Evolutionary conservation across 1,140 invertebrate genomes (phyloP).

Genomic region (Steinernema feltiae): DNA sequence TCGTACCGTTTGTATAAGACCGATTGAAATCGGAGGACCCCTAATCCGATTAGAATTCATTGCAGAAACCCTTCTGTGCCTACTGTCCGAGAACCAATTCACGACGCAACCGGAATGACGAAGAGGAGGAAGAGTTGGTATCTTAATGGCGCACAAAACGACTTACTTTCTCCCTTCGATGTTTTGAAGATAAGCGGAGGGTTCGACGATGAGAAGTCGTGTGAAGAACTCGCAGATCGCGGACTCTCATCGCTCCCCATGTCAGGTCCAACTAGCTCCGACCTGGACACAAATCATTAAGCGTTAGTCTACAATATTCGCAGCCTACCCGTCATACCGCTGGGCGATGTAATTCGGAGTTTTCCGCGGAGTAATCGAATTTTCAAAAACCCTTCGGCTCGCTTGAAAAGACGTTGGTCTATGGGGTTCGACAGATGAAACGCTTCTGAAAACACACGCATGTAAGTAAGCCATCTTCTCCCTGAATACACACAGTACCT

Average conservation of each 20-base stretch:
- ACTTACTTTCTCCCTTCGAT: not conserved
- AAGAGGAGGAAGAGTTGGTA: not conserved
- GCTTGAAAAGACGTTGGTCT: not conserved
- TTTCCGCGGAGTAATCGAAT: not conserved
- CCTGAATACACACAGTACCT: no score
- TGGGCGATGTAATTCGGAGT: not conserved
- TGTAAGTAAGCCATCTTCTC: not conserved
- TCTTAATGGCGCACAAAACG: not conserved
- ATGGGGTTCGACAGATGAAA: not conserved
- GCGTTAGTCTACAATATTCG: no score
- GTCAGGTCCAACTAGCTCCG: not conserved
- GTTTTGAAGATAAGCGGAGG: not conserved
- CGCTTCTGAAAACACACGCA: not conserved
- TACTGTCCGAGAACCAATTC: not conserved
- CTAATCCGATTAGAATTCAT: not conserved
- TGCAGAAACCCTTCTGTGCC: not conserved
- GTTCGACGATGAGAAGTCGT: not conserved
- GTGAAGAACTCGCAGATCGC: not conserved
- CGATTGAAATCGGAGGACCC: not conserved
- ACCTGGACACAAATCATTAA: no score
- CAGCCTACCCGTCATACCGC: not conserved
- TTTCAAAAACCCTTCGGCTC: not conserved
- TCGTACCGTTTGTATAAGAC: no score
- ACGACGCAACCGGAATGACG: not conserved
- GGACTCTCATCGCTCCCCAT: slow-evolving; percentile 6